Percentiles rank a stretch among this genome's conserved stretches.
These are phyloP conservation scores for Eulithis prunata DNA, from an alignment of 2,888 invertebrate genomes.

Conservation along the genomic window DNA sequence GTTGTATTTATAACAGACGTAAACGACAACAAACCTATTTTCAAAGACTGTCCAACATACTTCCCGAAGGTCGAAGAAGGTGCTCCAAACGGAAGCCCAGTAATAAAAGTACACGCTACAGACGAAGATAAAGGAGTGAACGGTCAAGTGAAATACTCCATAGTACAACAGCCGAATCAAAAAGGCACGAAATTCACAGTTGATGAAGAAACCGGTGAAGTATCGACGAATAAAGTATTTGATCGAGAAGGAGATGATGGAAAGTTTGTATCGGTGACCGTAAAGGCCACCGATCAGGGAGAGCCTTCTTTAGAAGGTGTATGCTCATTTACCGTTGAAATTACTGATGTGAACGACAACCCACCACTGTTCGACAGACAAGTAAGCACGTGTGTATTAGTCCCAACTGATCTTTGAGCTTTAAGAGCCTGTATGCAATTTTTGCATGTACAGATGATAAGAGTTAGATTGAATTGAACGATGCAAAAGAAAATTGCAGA, in stretches of 20 bases:
- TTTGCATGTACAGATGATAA: no score
- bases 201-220: conserved; percentile 97
- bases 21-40: conserved; percentile 98
- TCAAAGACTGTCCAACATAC: conserved; percentile 96
- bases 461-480: no score
- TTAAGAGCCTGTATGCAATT: not conserved
- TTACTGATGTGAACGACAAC: conserved; percentile 99
- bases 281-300: conserved; percentile 99
- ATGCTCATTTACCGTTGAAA: conserved; percentile 99
- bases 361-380: conserved; percentile 97
- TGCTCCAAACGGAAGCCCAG: conserved; percentile 96
- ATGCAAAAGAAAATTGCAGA: no score
- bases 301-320: conserved; percentile 98
- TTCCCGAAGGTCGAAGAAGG: conserved; percentile 97
- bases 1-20: conserved; percentile 98
- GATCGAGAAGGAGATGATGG: conserved; percentile 98
- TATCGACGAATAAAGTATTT: conserved; percentile 97
- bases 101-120: conserved; percentile 96
- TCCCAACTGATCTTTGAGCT: not conserved
- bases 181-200: conserved; percentile 98
- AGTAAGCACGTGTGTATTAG: conserved; percentile 81
- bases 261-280: conserved; percentile 97
- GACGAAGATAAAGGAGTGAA: conserved; percentile 98
- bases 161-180: conserved; percentile 97
- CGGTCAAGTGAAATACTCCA: conserved; percentile 98